phyloP scores from a whole-genome alignment of 2,113 vertebrate genomes.

The Glaucomys volans region DNA sequence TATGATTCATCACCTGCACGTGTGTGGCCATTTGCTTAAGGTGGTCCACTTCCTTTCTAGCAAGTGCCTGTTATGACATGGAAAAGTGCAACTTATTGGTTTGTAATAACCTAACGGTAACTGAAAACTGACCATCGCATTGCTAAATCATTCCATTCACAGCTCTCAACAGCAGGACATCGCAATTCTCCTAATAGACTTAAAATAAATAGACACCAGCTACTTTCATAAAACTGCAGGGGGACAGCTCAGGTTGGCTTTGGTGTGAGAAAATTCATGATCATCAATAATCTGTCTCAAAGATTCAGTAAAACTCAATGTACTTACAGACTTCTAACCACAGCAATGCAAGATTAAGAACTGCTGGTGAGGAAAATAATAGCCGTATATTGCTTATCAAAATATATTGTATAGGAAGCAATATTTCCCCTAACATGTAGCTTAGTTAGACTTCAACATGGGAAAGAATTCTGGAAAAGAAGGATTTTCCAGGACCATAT shows the following conservation, averaged over 20 bases:
- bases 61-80: background rate
- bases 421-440: background rate
- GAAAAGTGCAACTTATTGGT: conserved; percentile 57
- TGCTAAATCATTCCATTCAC: conserved; percentile 69
- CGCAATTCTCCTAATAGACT: conserved; percentile 73
- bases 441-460: background rate
- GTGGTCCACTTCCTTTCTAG: conserved; percentile 19
- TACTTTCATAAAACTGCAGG: conserved; percentile 79
- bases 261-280: conserved; percentile 60
- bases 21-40: conserved; percentile 21
- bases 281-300: conserved; percentile 78
- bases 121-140: conserved; percentile 71
- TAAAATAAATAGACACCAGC: conserved; percentile 68
- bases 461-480: background rate
- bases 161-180: conserved; percentile 73
- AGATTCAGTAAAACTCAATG: conserved; percentile 70
- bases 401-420: background rate
- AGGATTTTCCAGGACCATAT: background rate
- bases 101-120: conserved; percentile 60
- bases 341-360: conserved; percentile 44
- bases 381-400: conserved; percentile 27
- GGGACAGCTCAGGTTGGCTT: conserved; percentile 55
- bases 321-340: conserved; percentile 53
- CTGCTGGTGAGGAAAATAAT: background rate
- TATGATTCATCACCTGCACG: background rate